Evolutionary conservation across 2,113 vertebrate species (phyloP).

Genomic region (Gnathonemus echidnorhynchus): DNA sequence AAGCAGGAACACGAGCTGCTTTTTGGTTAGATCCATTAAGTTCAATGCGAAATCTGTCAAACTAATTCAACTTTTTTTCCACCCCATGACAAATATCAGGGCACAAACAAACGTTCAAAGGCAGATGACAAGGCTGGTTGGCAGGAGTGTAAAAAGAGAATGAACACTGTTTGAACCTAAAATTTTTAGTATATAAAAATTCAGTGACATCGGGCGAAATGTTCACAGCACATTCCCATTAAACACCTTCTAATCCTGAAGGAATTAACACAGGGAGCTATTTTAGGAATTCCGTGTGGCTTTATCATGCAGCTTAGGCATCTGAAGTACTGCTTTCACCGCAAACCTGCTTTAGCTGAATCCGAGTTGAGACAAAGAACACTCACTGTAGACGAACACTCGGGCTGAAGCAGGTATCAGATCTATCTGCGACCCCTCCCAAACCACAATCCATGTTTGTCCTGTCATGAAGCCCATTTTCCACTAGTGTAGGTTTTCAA

Average conservation of each 20-base stretch:
- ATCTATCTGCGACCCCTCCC: background rate
- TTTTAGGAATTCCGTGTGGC: slow-evolving; percentile 10
- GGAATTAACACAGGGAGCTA: background rate
- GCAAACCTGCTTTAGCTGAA: background rate
- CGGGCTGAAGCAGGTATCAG: background rate
- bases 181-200: background rate
- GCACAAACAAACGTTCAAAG: background rate
- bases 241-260: background rate
- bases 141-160: background rate
- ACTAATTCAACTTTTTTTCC: background rate
- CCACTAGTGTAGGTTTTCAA: slow-evolving; percentile 1
- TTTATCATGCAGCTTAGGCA: slow-evolving; percentile 1
- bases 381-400: background rate
- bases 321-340: background rate
- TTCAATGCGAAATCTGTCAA: background rate
- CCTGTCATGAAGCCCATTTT: slow-evolving; percentile 9
- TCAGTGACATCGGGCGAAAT: background rate
- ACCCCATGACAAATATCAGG: background rate
- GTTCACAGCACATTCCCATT: background rate
- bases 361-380: slow-evolving; percentile 11
- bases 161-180: background rate
- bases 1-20: background rate
- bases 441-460: slow-evolving; percentile 10
- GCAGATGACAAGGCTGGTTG: background rate
- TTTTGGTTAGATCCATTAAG: background rate